Evolutionary conservation across 2,113 vertebrate species (phyloP).

Genomic region (Hemicordylus capensis): DNA sequence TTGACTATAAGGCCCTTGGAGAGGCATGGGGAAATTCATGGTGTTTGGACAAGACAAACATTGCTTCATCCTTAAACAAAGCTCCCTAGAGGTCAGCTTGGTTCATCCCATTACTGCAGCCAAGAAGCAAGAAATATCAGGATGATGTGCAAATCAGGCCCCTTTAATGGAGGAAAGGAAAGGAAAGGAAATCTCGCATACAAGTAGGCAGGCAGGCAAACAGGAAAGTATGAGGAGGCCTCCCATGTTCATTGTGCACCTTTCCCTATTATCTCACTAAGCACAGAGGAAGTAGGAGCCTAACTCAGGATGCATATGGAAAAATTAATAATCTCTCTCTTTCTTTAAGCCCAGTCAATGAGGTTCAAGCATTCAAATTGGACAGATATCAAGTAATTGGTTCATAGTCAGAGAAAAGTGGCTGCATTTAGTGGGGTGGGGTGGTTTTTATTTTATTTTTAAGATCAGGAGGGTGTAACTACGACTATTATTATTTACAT

Average conservation of each 20-base stretch:
- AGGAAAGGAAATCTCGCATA: background rate
- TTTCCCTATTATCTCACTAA: conserved; percentile 17
- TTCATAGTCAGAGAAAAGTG: background rate
- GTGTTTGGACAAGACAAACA: conserved; percentile 76
- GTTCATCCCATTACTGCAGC: conserved; percentile 62
- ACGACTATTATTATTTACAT: no score
- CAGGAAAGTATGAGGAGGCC: background rate
- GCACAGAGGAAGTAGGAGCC: conserved; percentile 10
- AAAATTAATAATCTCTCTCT: conserved; percentile 15
- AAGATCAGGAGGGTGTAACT: no score
- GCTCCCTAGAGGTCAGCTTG: conserved; percentile 69
- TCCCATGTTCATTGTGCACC: background rate
- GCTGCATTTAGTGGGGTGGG: background rate
- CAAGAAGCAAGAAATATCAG: conserved; percentile 57
- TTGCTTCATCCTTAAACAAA: conserved; percentile 74
- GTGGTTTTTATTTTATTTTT: no score
- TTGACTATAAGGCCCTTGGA: conserved; percentile 63
- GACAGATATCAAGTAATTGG: no score
- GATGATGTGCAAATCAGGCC: conserved; percentile 75
- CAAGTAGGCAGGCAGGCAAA: conserved; percentile 19
- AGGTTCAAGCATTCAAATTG: conserved; percentile 5
- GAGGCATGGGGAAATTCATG: conserved; percentile 67
- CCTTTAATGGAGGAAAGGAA: conserved; percentile 28
- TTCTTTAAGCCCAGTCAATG: background rate
- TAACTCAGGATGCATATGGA: conserved; percentile 30